These are phyloP conservation scores for Psylliodes chrysocephalus DNA, from an alignment of 2,888 invertebrate genomes.

Conservation along the genomic window DNA sequence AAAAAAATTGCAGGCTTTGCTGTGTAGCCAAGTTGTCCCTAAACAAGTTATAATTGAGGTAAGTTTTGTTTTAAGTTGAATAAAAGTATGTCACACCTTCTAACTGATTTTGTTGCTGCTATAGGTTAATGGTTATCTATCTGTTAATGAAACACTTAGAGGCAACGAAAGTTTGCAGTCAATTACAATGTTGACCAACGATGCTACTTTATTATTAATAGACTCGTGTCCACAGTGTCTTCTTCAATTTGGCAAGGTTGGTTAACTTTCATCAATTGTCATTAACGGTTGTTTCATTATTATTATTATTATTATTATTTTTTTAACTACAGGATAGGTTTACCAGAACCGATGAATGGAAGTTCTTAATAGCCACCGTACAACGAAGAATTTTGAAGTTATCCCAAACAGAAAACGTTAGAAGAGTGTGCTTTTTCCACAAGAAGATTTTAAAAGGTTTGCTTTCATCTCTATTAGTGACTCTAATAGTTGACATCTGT, in stretches of 20 bases:
- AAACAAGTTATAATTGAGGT: conserved; percentile 69
- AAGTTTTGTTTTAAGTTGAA: too few species aligned
- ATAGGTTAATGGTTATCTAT: conserved; percentile 68
- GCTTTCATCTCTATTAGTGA: conserved; percentile 1
- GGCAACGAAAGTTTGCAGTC: conserved; percentile 68
- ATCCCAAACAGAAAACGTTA: conserved; percentile 55
- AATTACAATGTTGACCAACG: conserved; percentile 65
- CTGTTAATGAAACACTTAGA: conserved; percentile 67
- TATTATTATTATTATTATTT: neutral
- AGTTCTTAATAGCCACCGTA: conserved; percentile 60
- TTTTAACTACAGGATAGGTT: conserved; percentile 60
- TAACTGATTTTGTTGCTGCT: neutral
- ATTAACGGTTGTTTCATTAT: neutral
- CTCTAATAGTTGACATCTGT: too few species aligned
- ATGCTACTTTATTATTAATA: conserved; percentile 68
- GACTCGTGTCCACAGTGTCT: conserved; percentile 72
- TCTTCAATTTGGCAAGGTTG: conserved; percentile 74
- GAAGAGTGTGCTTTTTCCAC: conserved; percentile 59
- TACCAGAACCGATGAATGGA: conserved; percentile 63
- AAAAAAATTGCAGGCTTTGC: conserved; percentile 67
- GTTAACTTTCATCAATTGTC: neutral
- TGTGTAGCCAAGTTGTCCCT: conserved; percentile 69
- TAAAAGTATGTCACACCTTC: neutral
- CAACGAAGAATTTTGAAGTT: conserved; percentile 61
- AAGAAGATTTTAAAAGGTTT: conserved; percentile 62